phyloP scores from a whole-genome alignment of 2,113 vertebrate species.

The Mixornis gularis region DNA sequence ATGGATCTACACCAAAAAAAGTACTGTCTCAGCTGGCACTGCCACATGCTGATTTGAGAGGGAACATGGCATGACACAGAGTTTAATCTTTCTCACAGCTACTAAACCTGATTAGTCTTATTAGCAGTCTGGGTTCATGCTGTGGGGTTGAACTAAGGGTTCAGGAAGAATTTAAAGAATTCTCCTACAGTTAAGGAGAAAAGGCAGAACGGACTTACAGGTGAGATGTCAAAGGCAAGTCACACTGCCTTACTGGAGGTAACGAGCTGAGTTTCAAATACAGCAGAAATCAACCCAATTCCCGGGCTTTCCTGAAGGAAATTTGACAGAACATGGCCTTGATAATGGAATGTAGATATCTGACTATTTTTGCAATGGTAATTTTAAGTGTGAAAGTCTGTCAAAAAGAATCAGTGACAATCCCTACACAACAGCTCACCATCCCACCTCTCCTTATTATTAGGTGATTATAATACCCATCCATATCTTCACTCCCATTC shows the following conservation, averaged over 20 bases:
- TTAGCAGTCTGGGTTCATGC: not conserved
- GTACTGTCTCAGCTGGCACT: not conserved
- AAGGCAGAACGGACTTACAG: not conserved
- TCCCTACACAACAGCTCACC: not conserved
- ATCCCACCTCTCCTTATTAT: not conserved
- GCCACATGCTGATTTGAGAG: not conserved
- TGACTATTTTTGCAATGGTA: not conserved
- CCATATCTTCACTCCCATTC: not conserved
- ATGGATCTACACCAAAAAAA: not conserved
- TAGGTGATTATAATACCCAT: not conserved
- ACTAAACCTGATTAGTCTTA: not conserved
- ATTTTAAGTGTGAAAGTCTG: not conserved
- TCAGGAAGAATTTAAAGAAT: conserved; percentile 3
- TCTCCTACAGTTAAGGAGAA: not conserved
- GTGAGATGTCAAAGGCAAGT: not conserved
- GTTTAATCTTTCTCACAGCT: not conserved
- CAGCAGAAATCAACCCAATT: not conserved
- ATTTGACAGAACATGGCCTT: not conserved
- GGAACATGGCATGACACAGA: not conserved
- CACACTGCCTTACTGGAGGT: not conserved
- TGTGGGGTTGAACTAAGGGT: not conserved
- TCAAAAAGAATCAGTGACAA: not conserved
- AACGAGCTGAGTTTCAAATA: not conserved
- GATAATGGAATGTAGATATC: not conserved
- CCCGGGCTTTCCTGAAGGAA: not conserved